Evolutionary conservation across 2,888 invertebrate species (phyloP).

Genomic region (Sphinx pinastri): DNA sequence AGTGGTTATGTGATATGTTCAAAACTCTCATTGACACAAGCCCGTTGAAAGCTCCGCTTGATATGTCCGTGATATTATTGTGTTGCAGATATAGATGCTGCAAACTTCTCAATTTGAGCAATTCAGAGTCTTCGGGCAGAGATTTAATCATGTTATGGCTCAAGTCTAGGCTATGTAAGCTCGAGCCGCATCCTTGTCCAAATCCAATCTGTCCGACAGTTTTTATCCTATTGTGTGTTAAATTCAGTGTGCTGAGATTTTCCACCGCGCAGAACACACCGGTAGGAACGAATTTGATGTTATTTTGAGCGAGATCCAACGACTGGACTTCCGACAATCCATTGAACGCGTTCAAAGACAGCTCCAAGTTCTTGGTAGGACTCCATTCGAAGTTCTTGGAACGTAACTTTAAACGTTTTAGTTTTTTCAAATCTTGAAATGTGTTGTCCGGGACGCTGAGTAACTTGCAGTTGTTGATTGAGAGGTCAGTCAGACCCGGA

Average conservation of each 20-base stretch:
- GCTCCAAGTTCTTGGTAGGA: constrained; percentile 88
- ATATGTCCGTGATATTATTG: constrained; percentile 92
- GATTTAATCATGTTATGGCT: constrained; percentile 91
- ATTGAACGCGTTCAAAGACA: constrained; percentile 88
- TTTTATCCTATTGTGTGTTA: constrained; percentile 92
- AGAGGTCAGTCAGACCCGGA: constrained; percentile 89
- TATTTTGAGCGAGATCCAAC: constrained; percentile 92
- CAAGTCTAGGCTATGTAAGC: constrained; percentile 90
- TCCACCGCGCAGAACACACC: constrained; percentile 91
- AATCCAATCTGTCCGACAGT: constrained; percentile 91
- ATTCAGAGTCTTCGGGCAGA: constrained; percentile 89
- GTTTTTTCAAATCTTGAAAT: constrained; percentile 91
- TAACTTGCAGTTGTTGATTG: constrained; percentile 91
- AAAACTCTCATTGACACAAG: constrained; percentile 90
- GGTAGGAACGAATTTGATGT: constrained; percentile 91
- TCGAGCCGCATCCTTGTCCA: constrained; percentile 85
- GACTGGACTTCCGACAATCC: constrained; percentile 91
- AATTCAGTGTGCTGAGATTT: constrained; percentile 91
- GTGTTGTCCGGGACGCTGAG: constrained; percentile 89
- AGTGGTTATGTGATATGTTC: constrained; percentile 93
- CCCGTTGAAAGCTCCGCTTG: constrained; percentile 90
- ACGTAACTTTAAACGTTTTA: constrained; percentile 90
- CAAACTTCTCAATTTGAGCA: constrained; percentile 90
- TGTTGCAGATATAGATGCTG: constrained; percentile 91
- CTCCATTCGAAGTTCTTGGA: constrained; percentile 93